Conservation (phyloP, 2,113 vertebrate species). For the Marmota flaviventris region DNA sequence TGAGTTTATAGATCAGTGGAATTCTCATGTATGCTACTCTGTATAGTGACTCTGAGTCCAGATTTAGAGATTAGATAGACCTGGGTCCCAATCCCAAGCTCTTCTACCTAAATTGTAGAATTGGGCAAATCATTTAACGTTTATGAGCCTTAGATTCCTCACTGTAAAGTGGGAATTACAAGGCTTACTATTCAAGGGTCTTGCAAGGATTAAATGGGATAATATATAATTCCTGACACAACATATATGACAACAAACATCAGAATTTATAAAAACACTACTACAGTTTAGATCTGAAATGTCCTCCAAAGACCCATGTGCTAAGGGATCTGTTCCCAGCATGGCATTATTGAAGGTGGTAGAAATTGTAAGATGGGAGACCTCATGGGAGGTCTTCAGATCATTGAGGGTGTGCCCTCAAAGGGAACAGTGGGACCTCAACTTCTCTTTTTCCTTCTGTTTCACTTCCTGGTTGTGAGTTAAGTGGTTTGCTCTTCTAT, state of each 20-base stretch:
- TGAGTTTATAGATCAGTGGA: not conserved
- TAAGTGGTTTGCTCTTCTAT: not conserved
- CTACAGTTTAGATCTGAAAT: not conserved
- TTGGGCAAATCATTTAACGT: not conserved
- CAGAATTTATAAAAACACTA: not conserved
- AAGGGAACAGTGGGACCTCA: not conserved
- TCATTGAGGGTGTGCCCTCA: not conserved
- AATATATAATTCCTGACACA: not conserved
- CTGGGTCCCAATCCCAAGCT: not conserved
- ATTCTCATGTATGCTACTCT: not conserved
- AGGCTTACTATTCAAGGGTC: not conserved
- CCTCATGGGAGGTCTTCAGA: not conserved
- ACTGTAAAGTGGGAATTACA: not conserved
- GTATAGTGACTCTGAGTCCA: not conserved
- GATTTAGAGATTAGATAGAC: not conserved
- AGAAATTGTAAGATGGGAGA: not conserved
- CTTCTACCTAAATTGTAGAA: not conserved
- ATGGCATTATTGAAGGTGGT: not conserved
- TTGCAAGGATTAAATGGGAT: not conserved
- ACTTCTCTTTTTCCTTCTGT: not conserved
- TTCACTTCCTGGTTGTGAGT: no score
- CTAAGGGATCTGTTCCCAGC: not conserved
- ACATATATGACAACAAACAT: no score
- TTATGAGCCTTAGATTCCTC: not conserved
- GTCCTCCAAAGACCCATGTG: not conserved